A percentile compares a stretch with the other conserved stretches of the same genome.
Conservation (phyloP, 2,113 vertebrate genomes). For the Trematomus loennbergii region DNA sequence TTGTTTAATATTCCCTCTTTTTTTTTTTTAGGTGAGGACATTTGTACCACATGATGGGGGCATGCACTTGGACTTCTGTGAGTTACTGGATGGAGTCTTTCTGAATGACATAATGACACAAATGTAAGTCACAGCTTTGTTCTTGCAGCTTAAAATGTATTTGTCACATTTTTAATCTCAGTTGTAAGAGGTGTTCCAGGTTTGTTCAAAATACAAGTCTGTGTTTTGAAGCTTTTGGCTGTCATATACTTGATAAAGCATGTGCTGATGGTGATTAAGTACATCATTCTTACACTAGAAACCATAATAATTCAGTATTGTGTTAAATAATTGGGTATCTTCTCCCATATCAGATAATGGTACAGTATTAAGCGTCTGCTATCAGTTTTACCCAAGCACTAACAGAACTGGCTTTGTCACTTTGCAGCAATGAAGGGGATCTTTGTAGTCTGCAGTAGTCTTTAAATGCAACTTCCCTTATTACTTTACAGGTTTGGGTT, state of each 20-base stretch:
- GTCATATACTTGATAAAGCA: background rate
- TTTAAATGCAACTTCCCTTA: conserved; percentile 48
- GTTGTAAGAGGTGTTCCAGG: conserved; percentile 1
- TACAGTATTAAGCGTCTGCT: conserved; percentile 40
- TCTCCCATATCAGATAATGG: conserved; percentile 1
- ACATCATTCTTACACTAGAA: background rate
- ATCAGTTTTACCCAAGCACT: conserved; percentile 44
- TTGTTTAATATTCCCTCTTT: background rate
- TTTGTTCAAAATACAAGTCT: conserved; percentile 25
- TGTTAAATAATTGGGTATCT: background rate
- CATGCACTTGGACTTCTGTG: conserved; percentile 68
- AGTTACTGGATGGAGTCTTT: conserved; percentile 79
- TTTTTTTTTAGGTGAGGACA: conserved; percentile 74
- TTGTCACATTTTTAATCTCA: conserved; percentile 4
- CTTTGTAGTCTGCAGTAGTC: conserved; percentile 67
- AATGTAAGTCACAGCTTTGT: conserved; percentile 74
- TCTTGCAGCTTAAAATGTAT: background rate
- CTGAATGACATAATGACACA: conserved; percentile 79
- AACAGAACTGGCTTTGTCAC: conserved; percentile 73
- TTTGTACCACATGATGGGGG: conserved; percentile 69
- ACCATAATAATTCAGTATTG: background rate
- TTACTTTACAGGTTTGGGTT: conserved; percentile 41
- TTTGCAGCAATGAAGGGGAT: conserved; percentile 53
- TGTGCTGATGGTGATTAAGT: background rate
- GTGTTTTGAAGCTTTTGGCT: background rate